Evolutionary conservation across 2,888 invertebrate genomes (phyloP), one percentile per base, ranked within the genome.

Genomic region (Nasonovia ribisnigri): DNA sequence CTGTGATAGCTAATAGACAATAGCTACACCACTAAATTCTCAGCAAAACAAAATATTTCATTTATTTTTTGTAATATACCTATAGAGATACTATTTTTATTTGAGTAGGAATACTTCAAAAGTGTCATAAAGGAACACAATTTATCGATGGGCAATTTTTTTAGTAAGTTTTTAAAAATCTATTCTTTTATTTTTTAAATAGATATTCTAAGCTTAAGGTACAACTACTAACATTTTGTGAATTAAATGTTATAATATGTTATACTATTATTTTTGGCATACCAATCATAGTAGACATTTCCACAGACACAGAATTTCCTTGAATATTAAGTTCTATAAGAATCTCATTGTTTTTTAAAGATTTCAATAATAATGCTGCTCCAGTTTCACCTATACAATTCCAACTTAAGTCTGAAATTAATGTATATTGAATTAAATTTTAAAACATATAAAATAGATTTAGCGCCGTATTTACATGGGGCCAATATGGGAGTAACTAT

Each of bases 351-450:
- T 84, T 90, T 90, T 89, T 84, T 84, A 93, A 93, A 24, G 88
- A 93, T 84, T 84, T 36, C n/a, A 90, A 29, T 93, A 93, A 84
- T 46, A 36, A 57, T 46, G 36, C 20, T 46, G 89, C 89, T 36
- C 93, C 93, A 48, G 43, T 43, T 54, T 93, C 84, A 36, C 89
- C 84, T 42, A 93, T 48, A 84, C 29, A 16, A 90, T 93, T 93
- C 93, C 93, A 93, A 89, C 93, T 93, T 36, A 93, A 89, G 84
- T 93, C 93, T 93, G 42, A 90, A 84, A 92, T 77, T 6, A n/a
- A n/a, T 54, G 3, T 20, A 42, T 43, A 29, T 24, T 20, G 4
- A n/a, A 86, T 57, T 48, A 42, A 48, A 84, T 46, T 43, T 26
- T 42, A 29, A 84, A 91, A 60, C 3, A 0, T 86, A 57, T 57